Percentiles rank a stretch among this genome's conserved stretches.
phyloP scores from a whole-genome alignment of 2,797 vertebrate genomes.

The Siniperca undulata region DNA sequence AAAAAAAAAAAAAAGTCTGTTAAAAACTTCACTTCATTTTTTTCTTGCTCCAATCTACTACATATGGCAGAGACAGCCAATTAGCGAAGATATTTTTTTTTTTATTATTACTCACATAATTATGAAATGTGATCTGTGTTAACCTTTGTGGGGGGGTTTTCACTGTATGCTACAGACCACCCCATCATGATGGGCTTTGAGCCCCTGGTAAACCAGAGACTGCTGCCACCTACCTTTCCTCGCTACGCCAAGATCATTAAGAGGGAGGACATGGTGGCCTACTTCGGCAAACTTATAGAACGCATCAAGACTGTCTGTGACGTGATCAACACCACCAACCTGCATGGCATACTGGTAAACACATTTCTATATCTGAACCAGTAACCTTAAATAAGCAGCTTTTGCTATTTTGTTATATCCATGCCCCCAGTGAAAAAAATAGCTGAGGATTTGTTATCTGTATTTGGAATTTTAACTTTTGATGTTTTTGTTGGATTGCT shows the following conservation, averaged over 20 bases:
- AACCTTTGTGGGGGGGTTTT: background rate
- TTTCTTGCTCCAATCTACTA: background rate
- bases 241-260: conserved; percentile 99
- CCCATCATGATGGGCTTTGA: conserved; percentile 99
- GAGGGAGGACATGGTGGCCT: conserved; percentile 98
- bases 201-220: conserved; percentile 97
- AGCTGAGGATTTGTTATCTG: background rate
- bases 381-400: background rate
- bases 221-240: conserved; percentile 97
- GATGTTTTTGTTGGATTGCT: no score
- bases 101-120: background rate
- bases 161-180: conserved; percentile 87
- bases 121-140: background rate
- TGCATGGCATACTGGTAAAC: conserved; percentile 97
- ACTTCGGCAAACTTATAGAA: conserved; percentile 97
- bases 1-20: background rate
- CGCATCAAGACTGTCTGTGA: conserved; percentile 98
- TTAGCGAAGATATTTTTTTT: background rate
- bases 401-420: background rate
- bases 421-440: no score
- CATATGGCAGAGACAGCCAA: background rate
- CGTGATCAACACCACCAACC: conserved; percentile 96
- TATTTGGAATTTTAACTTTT: no score
- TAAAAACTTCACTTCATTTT: background rate
- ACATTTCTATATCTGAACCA: background rate